Base-by-base conservation (phyloP, 2,888 invertebrate genomes). In the Acronicta psi region DNA sequence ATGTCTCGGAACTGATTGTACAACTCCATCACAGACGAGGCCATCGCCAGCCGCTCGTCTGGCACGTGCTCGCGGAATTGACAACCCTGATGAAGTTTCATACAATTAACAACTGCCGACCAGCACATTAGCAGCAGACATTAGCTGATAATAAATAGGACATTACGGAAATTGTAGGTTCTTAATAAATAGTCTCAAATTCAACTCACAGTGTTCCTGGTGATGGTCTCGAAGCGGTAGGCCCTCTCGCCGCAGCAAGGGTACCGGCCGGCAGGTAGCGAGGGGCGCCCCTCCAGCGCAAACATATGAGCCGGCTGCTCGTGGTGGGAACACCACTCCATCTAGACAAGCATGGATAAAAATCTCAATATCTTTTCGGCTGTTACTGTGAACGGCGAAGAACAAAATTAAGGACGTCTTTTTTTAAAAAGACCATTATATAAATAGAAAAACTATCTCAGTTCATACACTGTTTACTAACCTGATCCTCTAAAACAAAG, bases 171-270 rank as follows among this genome's bases (percentile, higher is more conserved):
- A 10, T 10, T 1, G 8, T 4, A 34, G 13, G 34, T n/a, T 34
- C 0, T 8, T 20, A 13, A 13, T 2, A n/a, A 13, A 13, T 2
- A n/a, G 11, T 20, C 8, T 23, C 13, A 20, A 10, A 7, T 1
- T 43, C 18, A 2, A 60, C 72, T 79, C 31, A 96, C 96, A 60
- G 95, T 94, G 63, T 95, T 95, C 75, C 96, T 95, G 13, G 95
- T 94, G 61, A 97, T 82, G 20, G 96, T 95, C 87, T 98, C 97
- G 89, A 97, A 98, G 74, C 96, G 95, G 85, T 97, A 97, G 1
- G 98, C 97, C 69, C 97, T 95, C 89, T 97, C 97, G 23, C 98
- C 97, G 89, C 99, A 99, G 89, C 99, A 99, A 0, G 98, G 97
- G 91, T 96, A 97, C 52, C 96, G 93, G 49, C 97, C 97, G 13